phyloP scores from a whole-genome alignment of 2,797 vertebrate genomes.

The Adelosebastes latens region DNA sequence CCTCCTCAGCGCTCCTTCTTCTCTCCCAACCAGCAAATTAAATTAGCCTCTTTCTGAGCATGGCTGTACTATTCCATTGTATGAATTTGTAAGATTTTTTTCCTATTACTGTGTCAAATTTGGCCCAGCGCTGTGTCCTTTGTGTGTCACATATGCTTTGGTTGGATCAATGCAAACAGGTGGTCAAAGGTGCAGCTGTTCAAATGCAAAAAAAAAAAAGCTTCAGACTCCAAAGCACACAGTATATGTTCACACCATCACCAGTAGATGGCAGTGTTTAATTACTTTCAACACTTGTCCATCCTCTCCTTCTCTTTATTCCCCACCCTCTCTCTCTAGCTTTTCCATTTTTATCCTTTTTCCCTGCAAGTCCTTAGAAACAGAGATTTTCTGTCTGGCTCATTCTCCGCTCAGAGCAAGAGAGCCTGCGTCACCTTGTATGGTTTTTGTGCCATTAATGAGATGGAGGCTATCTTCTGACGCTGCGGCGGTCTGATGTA shows the following conservation, averaged over 20 bases:
- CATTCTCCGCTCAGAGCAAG: constrained; percentile 37
- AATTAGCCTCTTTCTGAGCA: constrained; percentile 42
- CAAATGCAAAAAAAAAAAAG: constrained; percentile 30
- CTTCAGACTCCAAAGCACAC: constrained; percentile 14
- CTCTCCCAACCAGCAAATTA: constrained; percentile 58
- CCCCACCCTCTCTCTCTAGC: constrained; percentile 55
- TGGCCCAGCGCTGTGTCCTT: constrained; percentile 30
- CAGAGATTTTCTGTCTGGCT: constrained; percentile 66
- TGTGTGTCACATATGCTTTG: constrained; percentile 64
- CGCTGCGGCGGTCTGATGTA: constrained; percentile 25
- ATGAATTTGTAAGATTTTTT: constrained; percentile 12
- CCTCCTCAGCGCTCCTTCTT: constrained; percentile 43
- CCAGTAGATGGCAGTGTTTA: constrained; percentile 83
- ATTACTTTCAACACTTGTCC: constrained; percentile 40
- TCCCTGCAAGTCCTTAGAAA: constrained; percentile 77
- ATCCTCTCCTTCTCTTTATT: constrained; percentile 5
- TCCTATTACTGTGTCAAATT: constrained; percentile 55
- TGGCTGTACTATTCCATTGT: constrained; percentile 9
- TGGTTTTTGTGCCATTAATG: constrained; percentile 57
- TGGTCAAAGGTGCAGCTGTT: constrained; percentile 65
- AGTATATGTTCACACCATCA: not conserved
- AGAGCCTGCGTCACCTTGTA: constrained; percentile 43
- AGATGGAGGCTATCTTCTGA: constrained; percentile 33
- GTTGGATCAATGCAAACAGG: constrained; percentile 51
- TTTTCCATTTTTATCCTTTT: constrained; percentile 76